Base-by-base conservation (phyloP, 2,797 vertebrate genomes). In the Hydrocynus forskahlii region DNA sequence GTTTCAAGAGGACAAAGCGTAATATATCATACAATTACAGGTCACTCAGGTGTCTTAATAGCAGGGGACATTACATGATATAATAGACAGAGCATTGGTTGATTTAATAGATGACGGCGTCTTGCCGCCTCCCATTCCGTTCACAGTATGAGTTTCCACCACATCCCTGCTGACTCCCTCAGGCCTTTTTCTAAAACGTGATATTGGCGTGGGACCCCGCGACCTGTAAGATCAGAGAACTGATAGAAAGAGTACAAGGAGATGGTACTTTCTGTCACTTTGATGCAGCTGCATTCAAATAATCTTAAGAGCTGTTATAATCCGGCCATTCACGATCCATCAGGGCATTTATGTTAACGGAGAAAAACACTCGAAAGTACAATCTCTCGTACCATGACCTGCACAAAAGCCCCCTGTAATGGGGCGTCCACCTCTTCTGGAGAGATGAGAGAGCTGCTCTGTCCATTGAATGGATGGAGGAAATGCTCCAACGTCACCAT, bases 321-420 rank as follows among this genome's bases (percentile, higher is more conserved):
- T 81, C 75, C 76, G 7, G 69, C 35, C 29, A 45, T 76, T 70
- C 50, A 74, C 29, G 76, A 76, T 72, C 25, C 21, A 48, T 59
- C 62, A 55, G 25, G 13, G 21, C 29, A 57, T 19, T 63, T 23
- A 8, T 0, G 64, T n/a, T 60, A 54, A 66, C 0, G 25, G 13
- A n/a, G 25, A 48, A 79, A 71, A 70, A n/a, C n/a, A 45, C 63
- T 81, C 48, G 14, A 43, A 75, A 80, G 72, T 21, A 50, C 73
- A 80, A 83, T 74, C 73, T 76, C 73, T 14, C 8, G 16, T 10
- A 60, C 69, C 50, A 75, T 64, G 50, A n/a, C 13, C 35, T 70
- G 13, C 54, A 45, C 70, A 74, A 29, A 55, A 71, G 7, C 17
- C 38, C 48, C 77, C 60, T 25, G n/a, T 10, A 45, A 25, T 60